phyloP scores from a whole-genome alignment of 2,888 invertebrate species.

The Melitaea athalia region DNA sequence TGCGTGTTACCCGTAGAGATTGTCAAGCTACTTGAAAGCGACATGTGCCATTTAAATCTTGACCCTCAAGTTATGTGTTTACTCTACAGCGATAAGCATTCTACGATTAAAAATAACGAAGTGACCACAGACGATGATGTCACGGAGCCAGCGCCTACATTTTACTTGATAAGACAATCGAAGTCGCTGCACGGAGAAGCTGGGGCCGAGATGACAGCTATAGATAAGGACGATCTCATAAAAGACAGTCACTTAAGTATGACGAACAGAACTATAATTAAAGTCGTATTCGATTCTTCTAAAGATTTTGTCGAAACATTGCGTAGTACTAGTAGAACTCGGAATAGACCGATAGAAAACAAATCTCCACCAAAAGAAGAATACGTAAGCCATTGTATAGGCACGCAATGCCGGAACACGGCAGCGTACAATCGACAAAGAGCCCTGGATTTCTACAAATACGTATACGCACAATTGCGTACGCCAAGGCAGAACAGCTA shows the following conservation, averaged over 20 bases:
- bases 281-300: constrained; percentile 73
- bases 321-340: constrained; percentile 60
- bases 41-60: constrained; percentile 71
- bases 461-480: constrained; percentile 74
- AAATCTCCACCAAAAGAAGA: constrained; percentile 55
- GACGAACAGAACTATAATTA: constrained; percentile 71
- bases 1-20: constrained; percentile 73
- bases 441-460: constrained; percentile 78
- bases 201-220: constrained; percentile 67
- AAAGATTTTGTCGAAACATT: constrained; percentile 74
- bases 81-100: constrained; percentile 68
- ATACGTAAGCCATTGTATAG: constrained; percentile 63
- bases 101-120: constrained; percentile 54
- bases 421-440: constrained; percentile 70
- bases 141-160: constrained; percentile 72
- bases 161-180: constrained; percentile 73
- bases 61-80: constrained; percentile 74
- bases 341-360: constrained; percentile 50
- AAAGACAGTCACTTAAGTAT: constrained; percentile 66
- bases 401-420: constrained; percentile 63
- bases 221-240: constrained; percentile 67
- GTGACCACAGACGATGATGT: constrained; percentile 64
- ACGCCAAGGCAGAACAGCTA: constrained; percentile 58
- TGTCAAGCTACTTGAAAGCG: constrained; percentile 65
- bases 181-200: constrained; percentile 61